Evolutionary conservation across 92 coral and sea anemone genomes (phyloP), one percentile per base, ranked within the genome.

Genomic region (Anthopleura xanthogrammica): DNA sequence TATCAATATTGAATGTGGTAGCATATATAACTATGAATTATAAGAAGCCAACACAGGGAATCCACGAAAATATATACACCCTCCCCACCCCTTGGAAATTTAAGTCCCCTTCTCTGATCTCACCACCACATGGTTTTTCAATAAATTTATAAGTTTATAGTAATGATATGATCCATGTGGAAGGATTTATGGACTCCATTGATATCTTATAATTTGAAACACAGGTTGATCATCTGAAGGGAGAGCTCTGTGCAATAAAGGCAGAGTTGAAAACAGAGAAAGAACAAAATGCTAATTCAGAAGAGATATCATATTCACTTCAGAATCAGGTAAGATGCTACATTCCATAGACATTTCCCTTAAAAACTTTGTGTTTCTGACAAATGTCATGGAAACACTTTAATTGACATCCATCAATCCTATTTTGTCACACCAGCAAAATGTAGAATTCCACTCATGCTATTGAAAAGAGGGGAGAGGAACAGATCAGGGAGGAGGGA

Each of bases 321-420:
- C 90, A 90, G 57, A 66, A 88, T 11, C 87, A 83, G 90, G 93
- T 90, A 86, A 54, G 11, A 14, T 6, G 58, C 50, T 46, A 46
- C 7, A 9, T 46, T 29, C 36, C 36, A 29, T 29, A 29, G 36
- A 29, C 36, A 29, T 29, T 29, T 29, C 36, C 36, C 36, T 29
- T 29, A 1, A 29, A 29, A 29, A 29, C 36, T 29, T 29, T 29
- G 36, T 29, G 36, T 29, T 29, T 29, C 36, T 29, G 0, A 29
- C 36, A 50, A 50, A 5, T 50, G 54, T 11, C 54, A 50, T 5
- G 65, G n/a, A 60, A 60, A 60, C 9, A 5, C 23, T 20, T 62
- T 20, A 29, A 11, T 20, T 62, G 29, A 5, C 23, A 7, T 54
- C 58, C 16, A 54, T 5, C 54, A 54, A 54, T 14, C 58, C 14